These are phyloP conservation scores for Pionites leucogaster DNA, from an alignment of 2,113 vertebrate species.

Conservation along the genomic window DNA sequence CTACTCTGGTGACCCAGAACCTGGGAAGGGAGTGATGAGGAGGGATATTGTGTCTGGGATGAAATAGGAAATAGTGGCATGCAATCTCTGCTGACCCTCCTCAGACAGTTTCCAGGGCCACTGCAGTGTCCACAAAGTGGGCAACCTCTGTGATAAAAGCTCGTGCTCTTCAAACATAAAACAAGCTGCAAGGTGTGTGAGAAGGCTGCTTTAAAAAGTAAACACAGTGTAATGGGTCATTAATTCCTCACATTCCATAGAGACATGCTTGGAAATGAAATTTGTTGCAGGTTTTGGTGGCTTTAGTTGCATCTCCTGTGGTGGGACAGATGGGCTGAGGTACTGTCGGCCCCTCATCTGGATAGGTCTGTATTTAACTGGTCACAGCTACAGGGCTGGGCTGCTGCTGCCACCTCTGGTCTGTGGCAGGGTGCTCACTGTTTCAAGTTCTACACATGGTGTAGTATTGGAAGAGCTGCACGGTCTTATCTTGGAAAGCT, in stretches of 20 bases:
- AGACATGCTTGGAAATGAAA: background rate
- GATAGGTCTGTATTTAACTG: background rate
- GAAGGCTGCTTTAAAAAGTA: background rate
- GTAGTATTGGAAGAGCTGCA: background rate
- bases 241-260: background rate
- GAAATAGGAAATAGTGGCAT: background rate
- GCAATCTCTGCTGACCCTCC: background rate
- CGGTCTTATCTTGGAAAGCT: background rate
- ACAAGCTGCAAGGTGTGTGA: background rate
- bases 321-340: background rate
- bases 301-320: background rate
- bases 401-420: background rate
- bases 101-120: background rate
- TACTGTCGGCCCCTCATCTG: background rate
- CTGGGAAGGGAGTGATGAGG: background rate
- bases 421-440: background rate
- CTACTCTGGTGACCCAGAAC: background rate
- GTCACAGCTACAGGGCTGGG: background rate
- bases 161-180: background rate
- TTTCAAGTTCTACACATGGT: background rate
- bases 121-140: background rate
- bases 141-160: background rate
- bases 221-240: background rate
- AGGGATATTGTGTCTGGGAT: background rate
- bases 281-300: background rate